Percentiles rank a stretch among this genome's conserved stretches.
These are phyloP conservation scores for Neodon shergylaensis DNA, from an alignment of 2,113 vertebrate species.

Conservation along the genomic window DNA sequence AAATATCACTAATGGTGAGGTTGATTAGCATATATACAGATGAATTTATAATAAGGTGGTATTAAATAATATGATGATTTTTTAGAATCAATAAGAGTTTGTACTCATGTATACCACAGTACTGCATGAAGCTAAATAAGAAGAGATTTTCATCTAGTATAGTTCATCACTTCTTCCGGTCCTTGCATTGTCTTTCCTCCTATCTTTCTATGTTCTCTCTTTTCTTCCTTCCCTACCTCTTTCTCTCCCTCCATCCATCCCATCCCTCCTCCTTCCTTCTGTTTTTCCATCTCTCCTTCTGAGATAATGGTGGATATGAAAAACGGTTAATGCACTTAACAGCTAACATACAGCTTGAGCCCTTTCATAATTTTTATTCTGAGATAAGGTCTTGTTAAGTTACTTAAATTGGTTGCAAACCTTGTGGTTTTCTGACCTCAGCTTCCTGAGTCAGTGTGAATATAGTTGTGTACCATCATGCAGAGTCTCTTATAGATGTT, in stretches of 20 bases:
- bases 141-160: conserved; percentile 39
- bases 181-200: not conserved
- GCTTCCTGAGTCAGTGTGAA: not conserved
- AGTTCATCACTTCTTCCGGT: conserved; percentile 52
- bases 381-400: not conserved
- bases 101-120: conserved; percentile 61
- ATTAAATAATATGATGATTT: conserved; percentile 74
- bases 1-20: conserved; percentile 83
- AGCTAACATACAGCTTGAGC: not conserved
- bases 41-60: conserved; percentile 74
- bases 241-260: not conserved
- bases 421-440: not conserved
- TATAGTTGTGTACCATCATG: not conserved
- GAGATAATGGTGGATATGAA: not conserved
- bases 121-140: conserved; percentile 48
- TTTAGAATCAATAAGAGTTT: conserved; percentile 62
- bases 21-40: conserved; percentile 69
- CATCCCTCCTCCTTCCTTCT: not conserved
- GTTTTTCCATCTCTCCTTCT: not conserved
- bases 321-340: not conserved
- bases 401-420: not conserved
- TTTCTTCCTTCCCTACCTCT: not conserved
- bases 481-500: conserved; percentile 26
- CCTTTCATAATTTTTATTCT: not conserved
- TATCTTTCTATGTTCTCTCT: no score